These are phyloP conservation scores for Cheilinus undulatus DNA, from an alignment of 2,113 vertebrate species.

Conservation along the genomic window DNA sequence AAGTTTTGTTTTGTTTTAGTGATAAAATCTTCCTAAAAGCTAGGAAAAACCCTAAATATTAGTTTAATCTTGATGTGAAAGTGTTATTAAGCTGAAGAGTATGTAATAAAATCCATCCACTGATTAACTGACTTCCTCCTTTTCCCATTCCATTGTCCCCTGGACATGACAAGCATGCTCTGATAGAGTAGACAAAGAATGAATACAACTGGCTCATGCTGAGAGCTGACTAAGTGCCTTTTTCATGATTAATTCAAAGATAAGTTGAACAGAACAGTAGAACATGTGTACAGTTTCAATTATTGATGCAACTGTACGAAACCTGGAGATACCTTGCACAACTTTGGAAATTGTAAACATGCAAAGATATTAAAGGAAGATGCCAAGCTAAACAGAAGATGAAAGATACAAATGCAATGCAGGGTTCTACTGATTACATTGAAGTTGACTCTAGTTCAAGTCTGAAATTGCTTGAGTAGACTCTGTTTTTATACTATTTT, in stretches of 20 bases:
- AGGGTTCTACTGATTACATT: too few relatives aligned
- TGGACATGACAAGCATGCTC: background rate
- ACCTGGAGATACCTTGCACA: background rate
- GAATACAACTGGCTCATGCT: background rate
- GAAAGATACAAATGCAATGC: too few relatives aligned
- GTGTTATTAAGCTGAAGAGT: background rate
- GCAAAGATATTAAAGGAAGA: constrained; percentile 7
- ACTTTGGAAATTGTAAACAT: background rate
- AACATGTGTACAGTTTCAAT: background rate
- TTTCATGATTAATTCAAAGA: background rate
- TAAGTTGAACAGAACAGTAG: background rate
- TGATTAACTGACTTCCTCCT: background rate
- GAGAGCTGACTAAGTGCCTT: background rate
- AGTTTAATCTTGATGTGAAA: constrained; percentile 9
- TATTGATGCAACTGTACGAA: background rate
- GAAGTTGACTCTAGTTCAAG: background rate
- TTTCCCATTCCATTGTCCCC: constrained; percentile 10
- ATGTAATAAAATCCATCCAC: background rate
- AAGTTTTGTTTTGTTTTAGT: constrained; percentile 22
- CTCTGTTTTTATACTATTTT: background rate
- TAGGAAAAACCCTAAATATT: constrained; percentile 4
- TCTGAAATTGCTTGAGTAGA: constrained; percentile 17
- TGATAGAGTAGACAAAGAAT: constrained; percentile 9
- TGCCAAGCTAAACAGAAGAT: background rate
- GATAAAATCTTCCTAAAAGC: constrained; percentile 10